Evolutionary conservation across 1,140 invertebrate species (phyloP).

Genomic region (Lethocerus indicus): DNA sequence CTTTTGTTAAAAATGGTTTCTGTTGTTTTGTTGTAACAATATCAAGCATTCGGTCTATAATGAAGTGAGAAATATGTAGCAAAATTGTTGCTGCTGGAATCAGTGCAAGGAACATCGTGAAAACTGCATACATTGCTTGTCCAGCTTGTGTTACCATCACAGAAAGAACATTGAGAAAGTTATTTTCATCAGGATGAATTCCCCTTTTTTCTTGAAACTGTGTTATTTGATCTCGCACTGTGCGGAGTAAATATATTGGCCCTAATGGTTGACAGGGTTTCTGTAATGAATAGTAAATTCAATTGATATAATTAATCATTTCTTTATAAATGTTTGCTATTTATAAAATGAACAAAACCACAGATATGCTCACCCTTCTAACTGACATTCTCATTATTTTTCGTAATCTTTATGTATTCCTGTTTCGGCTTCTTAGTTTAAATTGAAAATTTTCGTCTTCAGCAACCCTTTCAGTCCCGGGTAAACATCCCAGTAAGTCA

Average conservation of each 20-base stretch:
- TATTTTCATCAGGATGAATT: conserved; percentile 11
- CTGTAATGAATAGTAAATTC: too few species aligned
- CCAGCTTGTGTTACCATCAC: conserved; percentile 10
- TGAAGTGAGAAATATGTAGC: conserved; percentile 10
- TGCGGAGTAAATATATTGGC: conserved; percentile 9
- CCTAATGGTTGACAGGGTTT: too few species aligned
- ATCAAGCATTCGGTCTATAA: conserved; percentile 7
- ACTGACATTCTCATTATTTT: too few species aligned
- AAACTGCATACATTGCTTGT: conserved; percentile 11
- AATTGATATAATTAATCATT: too few species aligned
- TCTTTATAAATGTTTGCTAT: too few species aligned
- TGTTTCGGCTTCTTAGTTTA: too few species aligned
- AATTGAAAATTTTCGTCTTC: too few species aligned
- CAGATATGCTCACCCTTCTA: too few species aligned
- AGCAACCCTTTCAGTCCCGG: too few species aligned
- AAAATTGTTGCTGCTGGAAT: conserved; percentile 9
- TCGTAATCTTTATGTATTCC: too few species aligned
- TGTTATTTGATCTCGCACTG: conserved; percentile 11
- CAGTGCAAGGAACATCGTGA: conserved; percentile 13
- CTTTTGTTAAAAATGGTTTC: conserved; percentile 8
- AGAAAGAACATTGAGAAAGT: conserved; percentile 11
- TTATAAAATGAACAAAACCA: too few species aligned
- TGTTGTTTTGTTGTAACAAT: conserved; percentile 7
- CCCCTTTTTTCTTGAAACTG: conserved; percentile 11
- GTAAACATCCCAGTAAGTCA: too few species aligned